phyloP scores from a whole-genome alignment of 2,797 vertebrate species.

The Centropyge bicolor region DNA sequence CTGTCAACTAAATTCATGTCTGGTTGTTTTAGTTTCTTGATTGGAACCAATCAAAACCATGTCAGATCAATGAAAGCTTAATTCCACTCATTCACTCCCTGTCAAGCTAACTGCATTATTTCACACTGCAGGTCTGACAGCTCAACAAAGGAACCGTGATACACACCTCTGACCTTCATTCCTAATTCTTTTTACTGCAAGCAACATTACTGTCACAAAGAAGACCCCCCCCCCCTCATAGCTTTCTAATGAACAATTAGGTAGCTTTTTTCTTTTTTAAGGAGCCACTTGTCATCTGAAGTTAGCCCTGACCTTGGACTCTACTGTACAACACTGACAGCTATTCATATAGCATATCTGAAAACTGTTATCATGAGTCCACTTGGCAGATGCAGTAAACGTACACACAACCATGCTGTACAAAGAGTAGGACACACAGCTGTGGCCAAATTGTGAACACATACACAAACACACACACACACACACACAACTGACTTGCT shows the following conservation, averaged over 20 bases:
- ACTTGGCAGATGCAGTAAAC: conserved; percentile 23
- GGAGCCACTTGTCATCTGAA: not conserved
- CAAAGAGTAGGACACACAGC: conserved; percentile 12
- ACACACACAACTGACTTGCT: conserved; percentile 26
- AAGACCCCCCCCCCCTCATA: not conserved
- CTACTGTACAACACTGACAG: conserved; percentile 10
- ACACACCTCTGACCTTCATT: not conserved
- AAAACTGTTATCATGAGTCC: conserved; percentile 31
- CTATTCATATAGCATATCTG: not conserved
- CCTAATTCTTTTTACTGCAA: not conserved
- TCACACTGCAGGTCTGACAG: conserved; percentile 2
- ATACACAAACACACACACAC: conserved; percentile 8
- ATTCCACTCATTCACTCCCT: not conserved
- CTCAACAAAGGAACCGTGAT: not conserved
- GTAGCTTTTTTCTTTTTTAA: not conserved
- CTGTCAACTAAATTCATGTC: not conserved
- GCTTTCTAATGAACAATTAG: conserved; percentile 11
- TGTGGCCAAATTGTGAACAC: not conserved
- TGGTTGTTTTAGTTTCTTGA: not conserved
- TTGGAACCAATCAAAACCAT: not conserved
- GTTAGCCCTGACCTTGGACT: conserved; percentile 41
- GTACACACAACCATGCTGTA: not conserved
- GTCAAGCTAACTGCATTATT: not conserved
- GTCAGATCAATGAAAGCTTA: not conserved
- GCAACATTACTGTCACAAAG: not conserved